These are phyloP conservation scores for Hirundo rustica DNA, from an alignment of 2,797 vertebrate genomes.

Conservation along the genomic window DNA sequence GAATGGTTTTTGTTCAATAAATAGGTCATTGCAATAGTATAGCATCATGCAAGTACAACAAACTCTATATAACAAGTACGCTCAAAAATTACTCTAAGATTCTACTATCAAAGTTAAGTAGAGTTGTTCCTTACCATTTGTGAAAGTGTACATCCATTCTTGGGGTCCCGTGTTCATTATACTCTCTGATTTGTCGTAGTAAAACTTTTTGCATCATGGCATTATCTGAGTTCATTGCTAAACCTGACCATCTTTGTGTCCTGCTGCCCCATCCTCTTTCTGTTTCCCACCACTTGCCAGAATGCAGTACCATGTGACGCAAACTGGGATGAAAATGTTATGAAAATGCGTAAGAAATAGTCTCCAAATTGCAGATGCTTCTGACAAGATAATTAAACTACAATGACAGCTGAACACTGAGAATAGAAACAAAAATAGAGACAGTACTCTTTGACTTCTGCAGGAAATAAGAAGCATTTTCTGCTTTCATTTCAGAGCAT, in stretches of 20 bases:
- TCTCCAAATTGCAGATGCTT: neutral
- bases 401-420: neutral
- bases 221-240: neutral
- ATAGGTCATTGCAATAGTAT: neutral
- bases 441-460: conserved; percentile 8
- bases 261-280: neutral
- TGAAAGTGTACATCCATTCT: neutral
- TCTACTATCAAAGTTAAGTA: neutral
- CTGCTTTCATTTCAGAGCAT: conserved; percentile 16
- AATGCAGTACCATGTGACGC: neutral
- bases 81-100: neutral
- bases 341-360: conserved; percentile 6
- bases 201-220: neutral
- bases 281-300: neutral
- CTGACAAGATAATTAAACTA: conserved; percentile 41
- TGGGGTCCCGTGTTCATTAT: neutral
- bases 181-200: neutral
- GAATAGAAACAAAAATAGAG: conserved; percentile 19
- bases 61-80: neutral
- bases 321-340: neutral
- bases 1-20: neutral
- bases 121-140: neutral
- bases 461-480: conserved; percentile 25
- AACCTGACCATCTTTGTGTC: neutral
- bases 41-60: neutral